Percentiles rank a stretch among this genome's conserved stretches.
Evolutionary conservation across 2,888 invertebrate species (phyloP).

Genomic region (Acheta domesticus): DNA sequence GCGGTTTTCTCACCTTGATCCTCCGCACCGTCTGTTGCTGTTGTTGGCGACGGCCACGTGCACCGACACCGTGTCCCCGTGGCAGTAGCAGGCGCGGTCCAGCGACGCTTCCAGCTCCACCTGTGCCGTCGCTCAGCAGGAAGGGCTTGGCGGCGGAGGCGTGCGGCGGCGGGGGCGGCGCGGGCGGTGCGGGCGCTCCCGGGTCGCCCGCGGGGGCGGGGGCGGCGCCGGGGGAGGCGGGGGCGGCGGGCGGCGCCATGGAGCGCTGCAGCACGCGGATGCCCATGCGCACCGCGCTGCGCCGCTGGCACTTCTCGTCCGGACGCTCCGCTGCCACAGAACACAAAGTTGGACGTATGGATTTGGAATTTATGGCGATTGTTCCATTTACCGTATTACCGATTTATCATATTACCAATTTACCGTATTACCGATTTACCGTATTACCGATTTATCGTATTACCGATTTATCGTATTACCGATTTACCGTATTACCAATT

Average conservation of each 20-base stretch:
- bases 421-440: no score
- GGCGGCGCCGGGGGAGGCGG: slow-evolving; percentile 38
- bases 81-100: slow-evolving; percentile 77
- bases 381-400: no score
- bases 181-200: slow-evolving; percentile 45
- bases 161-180: neutral
- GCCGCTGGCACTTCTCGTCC: slow-evolving; percentile 76
- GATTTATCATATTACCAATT: no score
- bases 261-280: slow-evolving; percentile 73
- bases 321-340: slow-evolving; percentile 78
- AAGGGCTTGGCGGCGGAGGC: slow-evolving; percentile 73
- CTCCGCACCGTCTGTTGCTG: slow-evolving; percentile 77
- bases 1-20: slow-evolving; percentile 63
- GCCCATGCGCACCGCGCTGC: slow-evolving; percentile 80
- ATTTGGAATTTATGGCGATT: no score
- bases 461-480: no score
- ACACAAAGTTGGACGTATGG: no score
- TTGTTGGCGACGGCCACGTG: slow-evolving; percentile 73
- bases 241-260: neutral
- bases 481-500: no score
- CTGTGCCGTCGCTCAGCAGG: slow-evolving; percentile 76
- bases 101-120: slow-evolving; percentile 75
- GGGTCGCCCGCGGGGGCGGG: slow-evolving; percentile 55
- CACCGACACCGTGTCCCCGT: slow-evolving; percentile 75
- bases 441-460: no score